Evolutionary conservation across 2,888 invertebrate genomes (phyloP).

Genomic region (Amphipoea lucens): DNA sequence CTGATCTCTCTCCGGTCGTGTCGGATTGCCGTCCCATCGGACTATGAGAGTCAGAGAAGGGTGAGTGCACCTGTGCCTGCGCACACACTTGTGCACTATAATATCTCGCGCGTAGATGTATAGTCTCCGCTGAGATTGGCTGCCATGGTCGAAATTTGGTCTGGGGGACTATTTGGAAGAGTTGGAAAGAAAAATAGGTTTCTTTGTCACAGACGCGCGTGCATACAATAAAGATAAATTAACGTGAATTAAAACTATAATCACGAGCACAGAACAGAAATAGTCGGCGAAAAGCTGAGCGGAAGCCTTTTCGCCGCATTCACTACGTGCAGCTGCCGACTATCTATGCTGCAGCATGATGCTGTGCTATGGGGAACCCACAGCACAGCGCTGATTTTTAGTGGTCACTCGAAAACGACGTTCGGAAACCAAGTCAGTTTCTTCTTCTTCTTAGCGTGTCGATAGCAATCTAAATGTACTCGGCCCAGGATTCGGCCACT

Average conservation of each 20-base stretch:
- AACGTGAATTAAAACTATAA: background rate
- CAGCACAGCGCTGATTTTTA: background rate
- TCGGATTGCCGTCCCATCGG: too few species aligned
- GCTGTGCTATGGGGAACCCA: background rate
- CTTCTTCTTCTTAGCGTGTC: too few species aligned
- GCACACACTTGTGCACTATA: too few species aligned
- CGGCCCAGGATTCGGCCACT: too few species aligned
- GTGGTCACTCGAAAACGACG: background rate
- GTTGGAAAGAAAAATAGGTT: background rate
- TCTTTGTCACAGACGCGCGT: background rate
- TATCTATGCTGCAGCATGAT: background rate
- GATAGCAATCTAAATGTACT: too few species aligned
- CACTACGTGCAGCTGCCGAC: background rate
- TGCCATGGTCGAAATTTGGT: too few species aligned
- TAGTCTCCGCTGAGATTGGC: too few species aligned
- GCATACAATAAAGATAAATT: background rate
- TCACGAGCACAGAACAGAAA: background rate
- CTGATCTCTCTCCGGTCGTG: too few species aligned
- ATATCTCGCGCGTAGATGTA: too few species aligned
- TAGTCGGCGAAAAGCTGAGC: background rate
- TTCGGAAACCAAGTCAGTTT: background rate
- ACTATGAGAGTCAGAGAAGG: too few species aligned
- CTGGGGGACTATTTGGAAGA: background rate
- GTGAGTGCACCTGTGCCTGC: too few species aligned
- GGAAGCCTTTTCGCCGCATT: background rate